Percentiles rank a stretch among this genome's conserved stretches.
Conservation (phyloP, 2,797 vertebrate genomes). For the Acropternis orthonyx region DNA sequence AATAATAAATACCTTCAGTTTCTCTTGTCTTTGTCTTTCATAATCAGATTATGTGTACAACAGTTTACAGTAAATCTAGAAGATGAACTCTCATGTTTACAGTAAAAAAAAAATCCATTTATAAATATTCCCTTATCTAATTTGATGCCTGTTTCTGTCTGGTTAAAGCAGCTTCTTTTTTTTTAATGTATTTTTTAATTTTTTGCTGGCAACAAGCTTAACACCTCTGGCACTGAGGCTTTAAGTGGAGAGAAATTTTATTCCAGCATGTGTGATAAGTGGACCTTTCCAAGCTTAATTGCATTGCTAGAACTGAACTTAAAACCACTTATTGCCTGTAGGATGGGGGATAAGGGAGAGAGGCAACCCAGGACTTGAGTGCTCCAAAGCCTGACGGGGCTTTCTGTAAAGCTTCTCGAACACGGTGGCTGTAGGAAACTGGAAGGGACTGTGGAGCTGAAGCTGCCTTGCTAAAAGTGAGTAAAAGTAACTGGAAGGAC, state of each 20-base stretch:
- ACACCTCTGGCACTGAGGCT: conserved; percentile 14
- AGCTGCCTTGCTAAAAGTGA: background rate
- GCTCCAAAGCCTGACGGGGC: background rate
- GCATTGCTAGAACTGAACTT: conserved; percentile 31
- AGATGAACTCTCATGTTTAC: conserved; percentile 49
- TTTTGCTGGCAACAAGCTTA: conserved; percentile 18
- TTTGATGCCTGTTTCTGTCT: conserved; percentile 47
- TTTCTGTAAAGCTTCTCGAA: background rate
- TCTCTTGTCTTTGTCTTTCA: conserved; percentile 76
- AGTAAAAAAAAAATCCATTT: conserved; percentile 17
- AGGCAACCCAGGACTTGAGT: background rate
- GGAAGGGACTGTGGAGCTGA: background rate
- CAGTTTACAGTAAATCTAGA: conserved; percentile 57
- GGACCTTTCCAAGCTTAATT: background rate
- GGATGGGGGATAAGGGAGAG: background rate
- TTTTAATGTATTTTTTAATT: background rate
- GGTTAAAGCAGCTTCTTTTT: conserved; percentile 44
- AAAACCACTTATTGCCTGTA: conserved; percentile 32
- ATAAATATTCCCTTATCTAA: conserved; percentile 21
- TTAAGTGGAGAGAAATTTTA: background rate
- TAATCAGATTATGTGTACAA: conserved; percentile 57
- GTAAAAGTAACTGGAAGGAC: background rate
- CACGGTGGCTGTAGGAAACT: background rate
- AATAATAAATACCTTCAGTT: conserved; percentile 80
- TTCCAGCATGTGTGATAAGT: conserved; percentile 10